Base-by-base conservation (phyloP, 2,797 vertebrate genomes). In the Falco columbarius region DNA sequence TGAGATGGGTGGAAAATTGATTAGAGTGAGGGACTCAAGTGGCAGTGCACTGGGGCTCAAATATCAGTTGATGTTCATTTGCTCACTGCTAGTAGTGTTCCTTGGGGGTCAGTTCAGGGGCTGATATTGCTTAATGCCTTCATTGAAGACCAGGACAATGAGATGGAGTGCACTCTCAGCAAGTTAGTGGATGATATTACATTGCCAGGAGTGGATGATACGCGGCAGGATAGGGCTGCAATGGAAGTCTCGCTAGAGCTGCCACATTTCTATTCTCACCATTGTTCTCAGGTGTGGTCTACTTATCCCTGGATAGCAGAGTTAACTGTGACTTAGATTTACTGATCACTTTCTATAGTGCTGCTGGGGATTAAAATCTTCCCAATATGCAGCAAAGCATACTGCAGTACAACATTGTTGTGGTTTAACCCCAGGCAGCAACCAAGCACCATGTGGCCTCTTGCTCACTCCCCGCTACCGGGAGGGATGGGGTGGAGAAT, bases 71-170 rank as follows among this genome's bases (percentile, higher is more conserved):
- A 6, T n/a, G 10, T 16, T 68, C 8, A 4, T 4, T 70, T 51
- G 1, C 19, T 72, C 3, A 0, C 40, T 83, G 49, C 29, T 67
- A 16, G 14, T 10, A 40, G 7, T 61, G 21, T 46, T 90, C 56
- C 18, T 7, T 0, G 0, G 11, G 14, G 12, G 6, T 49, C 23
- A 29, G 23, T 61, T 56, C n/a, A 59, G 61, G n/a, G 16, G 4
- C 29, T 85, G 36, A 1, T 55, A 6, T 44, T 91, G 59, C 30
- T 71, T 34, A 22, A 20, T 51, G 47, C 30, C n/a, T 89, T 59
- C 44, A 19, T 9, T 67, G n/a, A 32, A n/a, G 49, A 61, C 16
- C n/a, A 38, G 12, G 51, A 17, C 1, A 2, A 44, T 34, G 42
- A 79, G 15, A 6, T 34, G 38, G 24, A 70, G 15, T 4, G 3